Conservation (phyloP, 2,888 invertebrate genomes). For the Eristalinus sepulchralis region DNA sequence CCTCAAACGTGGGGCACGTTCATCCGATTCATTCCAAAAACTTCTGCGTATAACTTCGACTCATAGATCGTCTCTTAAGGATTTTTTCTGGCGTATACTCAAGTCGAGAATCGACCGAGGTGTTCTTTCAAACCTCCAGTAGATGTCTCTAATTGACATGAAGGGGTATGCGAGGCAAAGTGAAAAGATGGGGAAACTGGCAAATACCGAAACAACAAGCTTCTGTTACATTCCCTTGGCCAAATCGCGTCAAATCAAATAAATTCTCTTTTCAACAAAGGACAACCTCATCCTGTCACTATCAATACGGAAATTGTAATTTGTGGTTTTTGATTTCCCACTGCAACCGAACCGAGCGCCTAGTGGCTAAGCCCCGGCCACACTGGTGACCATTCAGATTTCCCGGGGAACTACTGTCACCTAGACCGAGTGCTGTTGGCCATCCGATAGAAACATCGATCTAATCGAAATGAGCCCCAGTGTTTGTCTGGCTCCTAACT, state of each 20-base stretch:
- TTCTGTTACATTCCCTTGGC: conserved; percentile 16
- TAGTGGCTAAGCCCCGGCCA: not conserved
- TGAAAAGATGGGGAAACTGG: conserved; percentile 5
- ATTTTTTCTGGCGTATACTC: not conserved
- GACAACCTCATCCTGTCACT: conserved; percentile 43
- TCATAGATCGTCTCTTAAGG: conserved; percentile 4
- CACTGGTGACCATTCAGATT: not conserved
- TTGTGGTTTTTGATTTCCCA: conserved; percentile 46
- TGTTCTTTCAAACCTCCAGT: not conserved
- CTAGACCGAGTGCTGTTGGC: conserved; percentile 1
- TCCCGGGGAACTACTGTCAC: conserved; percentile 7
- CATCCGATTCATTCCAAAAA: conserved; percentile 35
- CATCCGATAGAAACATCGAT: not conserved
- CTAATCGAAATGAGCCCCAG: conserved; percentile 20
- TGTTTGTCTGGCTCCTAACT: conserved; percentile 17
- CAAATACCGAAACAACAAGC: conserved; percentile 15
- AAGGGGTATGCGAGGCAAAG: not conserved
- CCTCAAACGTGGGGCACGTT: conserved; percentile 43
- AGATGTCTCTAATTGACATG: not conserved
- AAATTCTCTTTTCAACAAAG: conserved; percentile 36
- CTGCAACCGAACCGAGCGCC: not conserved
- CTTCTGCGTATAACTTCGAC: conserved; percentile 11
- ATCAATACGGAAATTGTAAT: conserved; percentile 55
- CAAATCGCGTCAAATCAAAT: conserved; percentile 50
- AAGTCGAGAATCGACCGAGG: not conserved